Conservation (phyloP, 2,113 vertebrate genomes). For the Brienomyrus brachyistius region DNA sequence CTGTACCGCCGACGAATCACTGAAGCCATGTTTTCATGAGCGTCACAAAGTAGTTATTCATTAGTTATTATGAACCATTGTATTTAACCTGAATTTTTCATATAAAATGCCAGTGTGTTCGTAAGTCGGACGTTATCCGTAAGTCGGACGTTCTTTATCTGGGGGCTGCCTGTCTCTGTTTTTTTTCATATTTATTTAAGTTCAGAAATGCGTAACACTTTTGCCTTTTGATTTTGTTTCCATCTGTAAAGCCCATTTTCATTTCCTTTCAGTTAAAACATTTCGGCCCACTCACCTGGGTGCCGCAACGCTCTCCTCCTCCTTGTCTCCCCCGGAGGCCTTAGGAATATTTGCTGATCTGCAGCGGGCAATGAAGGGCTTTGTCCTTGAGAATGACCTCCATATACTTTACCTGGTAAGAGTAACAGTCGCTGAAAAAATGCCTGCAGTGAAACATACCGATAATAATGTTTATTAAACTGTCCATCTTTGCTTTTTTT, state of each 20-base stretch:
- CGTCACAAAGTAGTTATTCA: neutral
- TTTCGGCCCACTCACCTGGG: conserved; percentile 87
- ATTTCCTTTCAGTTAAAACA: conserved; percentile 54
- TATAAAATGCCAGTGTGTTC: neutral
- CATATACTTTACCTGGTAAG: conserved; percentile 90
- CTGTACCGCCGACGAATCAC: neutral
- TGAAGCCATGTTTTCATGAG: neutral
- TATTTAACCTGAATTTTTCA: neutral
- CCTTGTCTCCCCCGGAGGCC: conserved; percentile 85
- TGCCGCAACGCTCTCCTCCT: conserved; percentile 85
- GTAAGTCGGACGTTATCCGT: neutral
- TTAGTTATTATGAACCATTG: neutral
- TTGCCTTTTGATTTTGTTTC: neutral
- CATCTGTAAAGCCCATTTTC: neutral
- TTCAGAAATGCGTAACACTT: neutral
- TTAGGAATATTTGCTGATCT: conserved; percentile 93
- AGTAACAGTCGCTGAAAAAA: neutral
- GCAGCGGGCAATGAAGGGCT: conserved; percentile 94
- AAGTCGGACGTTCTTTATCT: neutral
- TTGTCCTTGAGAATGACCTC: conserved; percentile 92
- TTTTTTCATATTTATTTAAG: neutral
- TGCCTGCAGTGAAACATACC: neutral
- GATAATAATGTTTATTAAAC: neutral
- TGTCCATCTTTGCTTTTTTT: neutral
- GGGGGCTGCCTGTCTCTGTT: neutral